Percentiles rank a stretch among this genome's conserved stretches.
Conservation (phyloP, 1,140 invertebrate genomes). For the Riptortus pedestris region DNA sequence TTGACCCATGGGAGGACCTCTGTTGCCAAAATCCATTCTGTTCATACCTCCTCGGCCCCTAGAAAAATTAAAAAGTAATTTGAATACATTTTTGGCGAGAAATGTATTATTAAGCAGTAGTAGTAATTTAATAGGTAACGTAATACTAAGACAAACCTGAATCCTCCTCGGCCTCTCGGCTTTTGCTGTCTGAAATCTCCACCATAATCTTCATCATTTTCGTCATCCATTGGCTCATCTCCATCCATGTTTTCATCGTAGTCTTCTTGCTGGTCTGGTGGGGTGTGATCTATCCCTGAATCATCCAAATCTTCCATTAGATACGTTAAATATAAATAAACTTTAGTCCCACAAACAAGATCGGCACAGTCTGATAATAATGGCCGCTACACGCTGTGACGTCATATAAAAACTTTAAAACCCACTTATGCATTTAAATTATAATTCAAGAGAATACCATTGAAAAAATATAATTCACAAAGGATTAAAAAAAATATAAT, state of each 20-base stretch:
- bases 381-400: constrained; percentile 4
- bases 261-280: constrained; percentile 24
- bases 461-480: too few relatives aligned
- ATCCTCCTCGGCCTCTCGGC: constrained; percentile 43
- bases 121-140: too few relatives aligned
- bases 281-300: constrained; percentile 28
- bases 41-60: constrained; percentile 32
- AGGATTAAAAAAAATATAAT: too few relatives aligned
- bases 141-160: constrained; percentile 45
- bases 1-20: constrained; percentile 38
- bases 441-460: too few relatives aligned
- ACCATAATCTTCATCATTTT: constrained; percentile 27
- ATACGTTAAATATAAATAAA: background rate
- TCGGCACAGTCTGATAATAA: background rate
- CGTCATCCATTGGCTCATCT: constrained; percentile 25
- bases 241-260: constrained; percentile 27
- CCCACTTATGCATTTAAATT: too few relatives aligned
- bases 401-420: background rate
- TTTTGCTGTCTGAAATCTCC: constrained; percentile 19
- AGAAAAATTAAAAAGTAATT: constrained; percentile 21
- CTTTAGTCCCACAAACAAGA: background rate
- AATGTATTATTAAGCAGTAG: background rate
- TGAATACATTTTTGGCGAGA: background rate
- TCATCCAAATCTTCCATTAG: constrained; percentile 29
- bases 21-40: constrained; percentile 26